Base-by-base conservation (phyloP, 1,140 invertebrate genomes). In the Lordiphosa stackelbergi region DNA sequence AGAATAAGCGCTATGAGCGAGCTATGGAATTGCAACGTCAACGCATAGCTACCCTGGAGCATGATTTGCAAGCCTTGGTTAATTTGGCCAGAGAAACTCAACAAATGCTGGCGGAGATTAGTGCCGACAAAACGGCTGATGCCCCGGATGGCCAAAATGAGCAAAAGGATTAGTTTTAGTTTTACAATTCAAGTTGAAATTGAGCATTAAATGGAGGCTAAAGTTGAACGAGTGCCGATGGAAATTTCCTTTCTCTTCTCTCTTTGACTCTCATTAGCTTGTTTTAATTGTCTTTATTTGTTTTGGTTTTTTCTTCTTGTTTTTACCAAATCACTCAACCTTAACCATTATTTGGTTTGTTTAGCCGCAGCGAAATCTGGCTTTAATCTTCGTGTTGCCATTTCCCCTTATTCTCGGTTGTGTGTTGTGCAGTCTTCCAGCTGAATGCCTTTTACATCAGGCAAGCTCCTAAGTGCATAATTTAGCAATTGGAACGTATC, bases 401-500 rank as follows among this genome's bases (percentile, higher is more conserved):
- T 47, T 57, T 56, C 19, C 24, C 47, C 28, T 31, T 11, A 35
- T 53, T 42, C 45, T 22, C 16, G 48, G 61, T 58, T 19, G 52
- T 51, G 48, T 48, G 70, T 53, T 85, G 74, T 74, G 75, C 79
- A 84, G 58, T 84, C 79, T 84, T 84, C 79, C 79, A 84, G 81
- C 68, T 84, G 60, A 85, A 79, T 74, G 81, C 63, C 59, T 84
- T 81, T 64, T 63, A 58, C 75, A 79, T 71, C 62, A 58, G 53
- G 43, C 31, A 3, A 43, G 42, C 55, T 61, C 41, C 62, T 61
- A 75, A 77, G 64, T 83, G 74, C 59, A 84, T 84, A 73, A 74
- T 72, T 75, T 58, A 63, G 66, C 72, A 84, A 84, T 84, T 84
- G 79, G 79, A 84, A 84, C 79, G 79, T 85, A 84, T 72, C 81